Evolutionary conservation across 1,140 invertebrate species (phyloP), one percentile per base, ranked within the genome.

Genomic region (Tetranychus cinnabarinus): DNA sequence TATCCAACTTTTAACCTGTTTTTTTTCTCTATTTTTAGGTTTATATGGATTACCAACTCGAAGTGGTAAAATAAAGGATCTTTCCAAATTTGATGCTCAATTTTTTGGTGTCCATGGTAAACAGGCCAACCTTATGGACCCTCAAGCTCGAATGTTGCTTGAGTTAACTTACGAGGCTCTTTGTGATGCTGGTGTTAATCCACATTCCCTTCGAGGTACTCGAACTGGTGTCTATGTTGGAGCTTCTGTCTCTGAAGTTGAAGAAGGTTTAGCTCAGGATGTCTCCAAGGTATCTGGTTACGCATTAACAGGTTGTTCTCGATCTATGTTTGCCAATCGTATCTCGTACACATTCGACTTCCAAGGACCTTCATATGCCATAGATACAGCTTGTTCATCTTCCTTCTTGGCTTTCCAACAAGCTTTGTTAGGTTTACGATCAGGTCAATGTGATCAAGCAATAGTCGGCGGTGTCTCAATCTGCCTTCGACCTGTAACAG

Each of bases 311-410:
- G 92, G 92, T 34, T 92, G 88, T 72, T 83, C 83, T 58, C 77
- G 86, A 48, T 85, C 89, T 37, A 97, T 97, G 91, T 93, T 96
- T 72, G 80, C 90, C 48, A 97, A 97, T 72, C 80, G 93, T 68
- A 79, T 97, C 47, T 96, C 90, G 0, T 97, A 83, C 74, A 84
- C 88, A 10, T 97, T 95, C 74, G 89, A 97, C 68, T 86, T 95
- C 62, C 58, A 68, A 71, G 77, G 77, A 59, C 77, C 77, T n/a
- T 76, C 75, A 63, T 76, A 73, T 66, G 69, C 74, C 6, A 68
- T 78, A 7, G 77, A 78, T 65, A 78, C 77, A 34, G 77, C 77
- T 36, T 78, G 77, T 69, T 78, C 76, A 2, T 77, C 77, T 10
- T 50, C 23, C 13, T 58, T 65, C 12, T 23, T 63, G 10, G 77